phyloP scores from a whole-genome alignment of 2,888 invertebrate species.

The Nasonia oneida region DNA sequence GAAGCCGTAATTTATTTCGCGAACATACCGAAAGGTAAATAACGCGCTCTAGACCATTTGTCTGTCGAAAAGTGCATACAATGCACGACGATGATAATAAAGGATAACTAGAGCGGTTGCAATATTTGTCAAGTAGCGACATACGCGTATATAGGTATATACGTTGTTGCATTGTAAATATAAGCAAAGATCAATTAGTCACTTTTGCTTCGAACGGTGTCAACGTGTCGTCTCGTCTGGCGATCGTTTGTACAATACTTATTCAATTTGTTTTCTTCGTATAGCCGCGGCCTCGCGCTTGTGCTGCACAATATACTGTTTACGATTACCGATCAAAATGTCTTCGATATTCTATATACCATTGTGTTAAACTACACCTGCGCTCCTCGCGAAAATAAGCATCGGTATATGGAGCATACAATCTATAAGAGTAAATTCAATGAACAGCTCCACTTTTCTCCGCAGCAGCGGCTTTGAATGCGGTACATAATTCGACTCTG shows the following conservation, averaged over 20 bases:
- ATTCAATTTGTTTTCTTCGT: neutral
- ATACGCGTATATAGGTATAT: no score
- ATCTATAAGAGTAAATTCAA: no score
- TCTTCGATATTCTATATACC: neutral
- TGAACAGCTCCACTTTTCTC: no score
- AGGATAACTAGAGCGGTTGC: neutral
- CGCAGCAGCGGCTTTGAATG: no score
- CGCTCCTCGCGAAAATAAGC: neutral
- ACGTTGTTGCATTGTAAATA: neutral
- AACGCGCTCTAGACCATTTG: neutral
- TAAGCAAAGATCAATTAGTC: neutral
- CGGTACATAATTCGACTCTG: no score
- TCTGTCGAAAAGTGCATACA: neutral
- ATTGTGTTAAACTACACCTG: neutral
- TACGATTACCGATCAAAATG: neutral
- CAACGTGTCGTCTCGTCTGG: neutral
- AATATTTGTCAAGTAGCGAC: neutral
- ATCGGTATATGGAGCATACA: no score
- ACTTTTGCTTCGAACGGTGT: neutral
- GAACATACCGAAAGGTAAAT: no score
- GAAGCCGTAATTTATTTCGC: no score
- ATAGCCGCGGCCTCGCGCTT: neutral
- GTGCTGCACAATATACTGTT: neutral
- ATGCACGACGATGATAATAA: neutral
- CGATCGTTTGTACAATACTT: neutral